Percentiles rank a stretch among this genome's conserved stretches.
These are phyloP conservation scores for Ahaetulla prasina DNA, from an alignment of 2,113 vertebrate species.

Conservation along the genomic window DNA sequence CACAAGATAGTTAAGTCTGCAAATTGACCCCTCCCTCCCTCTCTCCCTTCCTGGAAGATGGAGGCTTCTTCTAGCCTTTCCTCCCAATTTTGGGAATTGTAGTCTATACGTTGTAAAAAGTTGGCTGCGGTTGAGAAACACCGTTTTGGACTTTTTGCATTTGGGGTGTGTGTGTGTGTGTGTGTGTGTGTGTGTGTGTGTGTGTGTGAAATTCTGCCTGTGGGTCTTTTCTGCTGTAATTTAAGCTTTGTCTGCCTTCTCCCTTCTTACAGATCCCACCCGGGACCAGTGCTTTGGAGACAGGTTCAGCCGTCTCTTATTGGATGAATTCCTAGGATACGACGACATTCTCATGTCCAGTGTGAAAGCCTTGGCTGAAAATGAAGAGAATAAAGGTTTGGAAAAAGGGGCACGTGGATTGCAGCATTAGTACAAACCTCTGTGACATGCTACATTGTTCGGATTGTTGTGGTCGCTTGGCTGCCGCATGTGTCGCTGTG, in stretches of 20 bases:
- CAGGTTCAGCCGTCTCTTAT: conserved; percentile 90
- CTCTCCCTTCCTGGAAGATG: background rate
- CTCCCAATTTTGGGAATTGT: background rate
- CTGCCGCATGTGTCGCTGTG: background rate
- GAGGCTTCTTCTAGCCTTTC: background rate
- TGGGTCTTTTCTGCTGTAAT: background rate
- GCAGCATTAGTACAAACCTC: background rate
- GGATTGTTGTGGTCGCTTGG: background rate
- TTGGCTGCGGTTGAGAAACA: background rate
- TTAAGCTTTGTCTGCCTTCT: background rate
- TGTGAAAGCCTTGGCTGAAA: conserved; percentile 94
- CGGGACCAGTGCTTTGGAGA: conserved; percentile 97
- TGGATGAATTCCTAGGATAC: conserved; percentile 93
- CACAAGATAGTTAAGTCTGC: background rate
- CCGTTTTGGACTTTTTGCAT: background rate
- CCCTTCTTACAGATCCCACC: conserved; percentile 76
- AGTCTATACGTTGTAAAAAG: background rate
- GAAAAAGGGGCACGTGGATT: background rate
- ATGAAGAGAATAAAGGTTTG: conserved; percentile 94
- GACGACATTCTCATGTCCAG: conserved; percentile 99
- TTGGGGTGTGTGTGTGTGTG: background rate
- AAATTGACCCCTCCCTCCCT: background rate
- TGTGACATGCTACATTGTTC: background rate
- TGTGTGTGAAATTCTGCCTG: background rate
- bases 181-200: background rate